Conservation (phyloP, 1,140 invertebrate species). For the Gonioctena quinquepunctata region DNA sequence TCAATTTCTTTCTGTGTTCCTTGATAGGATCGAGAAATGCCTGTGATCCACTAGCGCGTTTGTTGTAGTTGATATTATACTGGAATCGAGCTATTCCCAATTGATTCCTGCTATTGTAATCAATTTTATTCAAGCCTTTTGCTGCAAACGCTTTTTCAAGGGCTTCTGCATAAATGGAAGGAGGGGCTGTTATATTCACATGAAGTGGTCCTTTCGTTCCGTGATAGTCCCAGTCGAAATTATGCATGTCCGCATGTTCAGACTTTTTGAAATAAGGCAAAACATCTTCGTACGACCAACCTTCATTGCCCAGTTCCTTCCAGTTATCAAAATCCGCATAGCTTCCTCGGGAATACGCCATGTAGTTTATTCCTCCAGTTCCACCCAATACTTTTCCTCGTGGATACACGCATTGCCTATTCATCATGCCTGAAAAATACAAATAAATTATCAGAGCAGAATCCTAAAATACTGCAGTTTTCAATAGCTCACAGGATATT, state of each 20-base stretch:
- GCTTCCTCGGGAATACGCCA: constrained; percentile 88
- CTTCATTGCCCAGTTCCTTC: constrained; percentile 69
- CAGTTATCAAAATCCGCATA: constrained; percentile 66
- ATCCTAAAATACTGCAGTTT: too few relatives aligned
- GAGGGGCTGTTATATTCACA: constrained; percentile 2
- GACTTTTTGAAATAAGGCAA: constrained; percentile 29
- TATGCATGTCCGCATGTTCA: constrained; percentile 43
- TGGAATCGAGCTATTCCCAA: constrained; percentile 7
- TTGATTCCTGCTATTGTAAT: constrained; percentile 45
- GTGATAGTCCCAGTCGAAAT: not conserved
- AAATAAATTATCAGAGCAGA: too few relatives aligned
- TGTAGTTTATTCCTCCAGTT: constrained; percentile 79
- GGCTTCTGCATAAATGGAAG: constrained; percentile 41
- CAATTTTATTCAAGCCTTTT: constrained; percentile 26
- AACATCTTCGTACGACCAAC: constrained; percentile 34
- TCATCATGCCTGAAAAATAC: constrained; percentile 57
- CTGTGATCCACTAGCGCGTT: not conserved
- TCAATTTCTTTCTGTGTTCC: constrained; percentile 63
- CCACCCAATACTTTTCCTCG: constrained; percentile 73
- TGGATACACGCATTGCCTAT: constrained; percentile 62
- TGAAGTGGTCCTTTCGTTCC: constrained; percentile 2
- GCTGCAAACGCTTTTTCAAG: constrained; percentile 53
- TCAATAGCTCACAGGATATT: too few relatives aligned
- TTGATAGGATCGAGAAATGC: constrained; percentile 57
- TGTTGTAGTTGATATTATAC: constrained; percentile 11